Evolutionary conservation across 2,113 vertebrate genomes (phyloP).

Genomic region (Aix galericulata): DNA sequence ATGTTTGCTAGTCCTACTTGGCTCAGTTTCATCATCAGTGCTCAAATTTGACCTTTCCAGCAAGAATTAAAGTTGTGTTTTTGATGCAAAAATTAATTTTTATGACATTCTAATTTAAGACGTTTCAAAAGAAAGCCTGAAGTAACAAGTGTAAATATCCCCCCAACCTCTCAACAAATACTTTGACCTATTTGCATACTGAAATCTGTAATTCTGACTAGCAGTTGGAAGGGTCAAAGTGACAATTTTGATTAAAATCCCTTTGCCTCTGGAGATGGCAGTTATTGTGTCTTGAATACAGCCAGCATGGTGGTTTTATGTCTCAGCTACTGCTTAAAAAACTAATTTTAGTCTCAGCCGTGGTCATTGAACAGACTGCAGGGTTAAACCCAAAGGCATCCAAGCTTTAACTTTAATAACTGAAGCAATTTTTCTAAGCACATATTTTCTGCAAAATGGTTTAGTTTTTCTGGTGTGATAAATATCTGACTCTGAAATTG

Average conservation of each 20-base stretch:
- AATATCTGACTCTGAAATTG: neutral
- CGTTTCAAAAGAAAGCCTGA: neutral
- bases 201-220: neutral
- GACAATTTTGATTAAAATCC: neutral
- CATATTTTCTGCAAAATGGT: neutral
- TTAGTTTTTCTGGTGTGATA: neutral
- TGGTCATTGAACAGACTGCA: neutral
- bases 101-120: neutral
- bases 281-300: neutral
- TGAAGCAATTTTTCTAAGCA: neutral
- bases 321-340: neutral
- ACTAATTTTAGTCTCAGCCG: neutral
- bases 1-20: neutral
- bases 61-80: neutral
- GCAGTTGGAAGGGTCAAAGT: neutral
- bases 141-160: neutral
- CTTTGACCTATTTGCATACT: neutral
- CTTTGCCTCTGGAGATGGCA: neutral
- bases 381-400: neutral
- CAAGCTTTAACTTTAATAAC: neutral
- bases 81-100: neutral
- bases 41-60: neutral
- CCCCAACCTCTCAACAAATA: neutral
- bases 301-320: neutral
- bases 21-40: neutral